Evolutionary conservation across 2,888 invertebrate species (phyloP).

Genomic region (Chrysina gloriosa): DNA sequence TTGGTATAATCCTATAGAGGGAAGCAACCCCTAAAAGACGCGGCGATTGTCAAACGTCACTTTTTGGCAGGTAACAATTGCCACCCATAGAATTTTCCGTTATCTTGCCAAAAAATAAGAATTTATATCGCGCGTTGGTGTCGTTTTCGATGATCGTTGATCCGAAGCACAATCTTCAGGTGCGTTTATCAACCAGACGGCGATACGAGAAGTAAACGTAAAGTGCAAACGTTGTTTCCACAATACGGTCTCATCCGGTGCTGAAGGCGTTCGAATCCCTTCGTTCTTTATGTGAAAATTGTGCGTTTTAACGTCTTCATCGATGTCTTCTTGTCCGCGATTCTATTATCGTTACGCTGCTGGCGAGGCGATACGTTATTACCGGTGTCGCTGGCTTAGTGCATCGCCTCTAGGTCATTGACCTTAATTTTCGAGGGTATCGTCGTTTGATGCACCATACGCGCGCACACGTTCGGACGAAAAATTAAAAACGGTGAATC

Average conservation of each 20-base stretch:
- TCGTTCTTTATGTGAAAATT: not conserved
- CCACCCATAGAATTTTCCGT: not conserved
- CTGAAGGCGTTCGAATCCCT: too few species aligned
- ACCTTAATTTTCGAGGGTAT: conserved; percentile 27
- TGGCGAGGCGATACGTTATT: too few species aligned
- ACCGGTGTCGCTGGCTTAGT: not conserved
- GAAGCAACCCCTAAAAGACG: conserved; percentile 20
- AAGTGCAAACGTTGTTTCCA: not conserved
- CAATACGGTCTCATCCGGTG: not conserved
- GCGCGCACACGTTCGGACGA: not conserved
- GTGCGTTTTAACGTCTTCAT: not conserved
- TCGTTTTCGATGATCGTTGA: too few species aligned
- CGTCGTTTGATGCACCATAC: not conserved
- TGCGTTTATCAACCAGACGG: too few species aligned
- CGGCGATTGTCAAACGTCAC: not conserved
- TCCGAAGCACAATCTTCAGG: too few species aligned
- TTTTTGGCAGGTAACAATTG: not conserved
- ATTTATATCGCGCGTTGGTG: not conserved
- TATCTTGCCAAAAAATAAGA: not conserved
- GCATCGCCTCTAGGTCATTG: conserved; percentile 19
- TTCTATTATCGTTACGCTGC: not conserved
- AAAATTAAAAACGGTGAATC: not conserved
- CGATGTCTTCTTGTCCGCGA: not conserved
- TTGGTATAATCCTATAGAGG: conserved; percentile 3
- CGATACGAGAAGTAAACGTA: too few species aligned